phyloP scores from a whole-genome alignment of 1,140 invertebrate genomes.

The Delia radicum region DNA sequence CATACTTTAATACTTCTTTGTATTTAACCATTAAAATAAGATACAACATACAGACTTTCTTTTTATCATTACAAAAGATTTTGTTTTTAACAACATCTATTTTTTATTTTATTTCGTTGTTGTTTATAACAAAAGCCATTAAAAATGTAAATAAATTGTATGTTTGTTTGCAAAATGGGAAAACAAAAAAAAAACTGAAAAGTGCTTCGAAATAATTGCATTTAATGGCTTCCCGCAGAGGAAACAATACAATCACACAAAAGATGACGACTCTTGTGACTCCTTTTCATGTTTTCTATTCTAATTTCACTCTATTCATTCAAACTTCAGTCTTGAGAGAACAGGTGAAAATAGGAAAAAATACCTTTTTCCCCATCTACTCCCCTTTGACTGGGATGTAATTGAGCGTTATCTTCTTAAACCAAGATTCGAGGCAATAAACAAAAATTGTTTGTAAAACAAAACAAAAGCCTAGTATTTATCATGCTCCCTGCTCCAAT shows the following conservation, averaged over 20 bases:
- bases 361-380: no score
- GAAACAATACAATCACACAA: constrained; percentile 10
- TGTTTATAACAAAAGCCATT: constrained; percentile 22
- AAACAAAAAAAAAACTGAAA: no score
- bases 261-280: not conserved
- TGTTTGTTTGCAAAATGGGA: not conserved
- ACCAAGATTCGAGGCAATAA: not conserved
- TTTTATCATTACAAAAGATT: not conserved
- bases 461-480: not conserved
- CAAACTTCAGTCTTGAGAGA: not conserved
- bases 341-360: not conserved
- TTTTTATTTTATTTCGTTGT: no score
- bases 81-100: no score
- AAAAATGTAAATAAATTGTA: constrained; percentile 24
- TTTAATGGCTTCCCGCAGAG: constrained; percentile 28
- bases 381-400: not conserved
- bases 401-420: not conserved
- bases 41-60: not conserved
- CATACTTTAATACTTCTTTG: not conserved
- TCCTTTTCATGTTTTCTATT: no score
- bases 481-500: no score
- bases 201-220: constrained; percentile 14
- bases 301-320: no score
- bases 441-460: not conserved
- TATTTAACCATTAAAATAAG: not conserved